Percentiles rank a stretch among this genome's conserved stretches.
phyloP scores from a whole-genome alignment of 2,888 invertebrate genomes.

The Apodemia mormo region DNA sequence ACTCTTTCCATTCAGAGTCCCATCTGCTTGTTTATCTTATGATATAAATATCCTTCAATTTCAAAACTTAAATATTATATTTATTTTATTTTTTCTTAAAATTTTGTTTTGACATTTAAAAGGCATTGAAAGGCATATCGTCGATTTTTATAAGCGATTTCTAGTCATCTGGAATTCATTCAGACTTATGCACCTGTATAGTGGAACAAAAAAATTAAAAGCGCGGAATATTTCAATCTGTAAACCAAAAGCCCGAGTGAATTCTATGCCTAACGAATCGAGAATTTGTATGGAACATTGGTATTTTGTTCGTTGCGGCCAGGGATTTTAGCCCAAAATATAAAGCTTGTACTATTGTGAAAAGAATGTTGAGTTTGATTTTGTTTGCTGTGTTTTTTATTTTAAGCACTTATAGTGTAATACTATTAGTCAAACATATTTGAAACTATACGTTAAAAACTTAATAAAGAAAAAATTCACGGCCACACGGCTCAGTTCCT shows the following conservation, averaged over 20 bases:
- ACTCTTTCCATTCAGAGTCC: too few species aligned
- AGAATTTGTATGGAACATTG: conserved; percentile 14
- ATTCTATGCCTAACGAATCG: conserved; percentile 17
- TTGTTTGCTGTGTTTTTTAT: not conserved
- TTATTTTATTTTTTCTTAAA: too few species aligned
- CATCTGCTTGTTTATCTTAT: too few species aligned
- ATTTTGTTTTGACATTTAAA: not conserved
- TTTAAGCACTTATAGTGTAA: too few species aligned
- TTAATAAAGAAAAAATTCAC: too few species aligned
- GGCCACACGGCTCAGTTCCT: too few species aligned
- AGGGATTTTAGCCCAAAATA: conserved; percentile 4
- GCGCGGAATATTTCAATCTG: conserved; percentile 3
- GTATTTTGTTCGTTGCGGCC: conserved; percentile 8
- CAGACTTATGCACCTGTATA: conserved; percentile 1
- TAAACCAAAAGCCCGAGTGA: conserved; percentile 15
- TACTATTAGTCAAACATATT: too few species aligned
- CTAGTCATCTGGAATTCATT: not conserved
- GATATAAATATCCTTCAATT: too few species aligned
- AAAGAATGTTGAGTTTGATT: not conserved
- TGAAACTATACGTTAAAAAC: too few species aligned
- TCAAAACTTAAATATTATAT: too few species aligned
- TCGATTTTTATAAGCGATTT: not conserved
- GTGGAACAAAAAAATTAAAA: not conserved
- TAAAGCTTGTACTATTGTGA: not conserved
- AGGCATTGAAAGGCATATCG: not conserved